phyloP scores from a whole-genome alignment of 1,140 invertebrate genomes.

The Tribolium castaneum region DNA sequence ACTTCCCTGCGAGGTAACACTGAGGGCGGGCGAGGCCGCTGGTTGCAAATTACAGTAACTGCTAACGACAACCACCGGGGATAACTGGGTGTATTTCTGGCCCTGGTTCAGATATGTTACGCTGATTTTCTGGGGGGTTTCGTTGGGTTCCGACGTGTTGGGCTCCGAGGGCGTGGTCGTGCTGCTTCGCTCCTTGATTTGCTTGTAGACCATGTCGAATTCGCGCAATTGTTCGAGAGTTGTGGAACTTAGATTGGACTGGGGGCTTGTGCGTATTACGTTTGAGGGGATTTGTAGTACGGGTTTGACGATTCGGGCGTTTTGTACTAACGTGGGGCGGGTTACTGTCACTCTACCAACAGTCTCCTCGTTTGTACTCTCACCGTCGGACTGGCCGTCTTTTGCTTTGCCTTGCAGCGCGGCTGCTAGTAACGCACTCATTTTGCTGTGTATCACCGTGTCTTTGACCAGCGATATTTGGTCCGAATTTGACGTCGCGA shows the following conservation, averaged over 20 bases:
- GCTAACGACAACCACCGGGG: conserved; percentile 71
- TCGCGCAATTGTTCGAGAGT: conserved; percentile 82
- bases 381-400: conserved; percentile 56
- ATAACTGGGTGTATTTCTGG: conserved; percentile 66
- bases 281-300: conserved; percentile 70
- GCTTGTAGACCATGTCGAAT: conserved; percentile 85
- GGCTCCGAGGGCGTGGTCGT: conserved; percentile 55
- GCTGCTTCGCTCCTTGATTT: conserved; percentile 78
- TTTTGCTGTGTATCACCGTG: conserved; percentile 64
- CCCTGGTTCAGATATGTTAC: conserved; percentile 67
- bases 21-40: conserved; percentile 70
- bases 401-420: conserved; percentile 61
- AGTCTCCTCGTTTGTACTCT: conserved; percentile 57
- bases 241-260: conserved; percentile 64
- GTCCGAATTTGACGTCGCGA: conserved; percentile 61
- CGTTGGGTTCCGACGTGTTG: conserved; percentile 43
- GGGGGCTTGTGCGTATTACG: conserved; percentile 67
- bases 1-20: conserved; percentile 72
- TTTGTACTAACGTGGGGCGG: conserved; percentile 64
- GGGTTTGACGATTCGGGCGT: conserved; percentile 68
- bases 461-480: conserved; percentile 63
- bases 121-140: conserved; percentile 57
- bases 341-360: conserved; percentile 48
- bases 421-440: conserved; percentile 64
- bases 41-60: conserved; percentile 68